Conservation (phyloP, 1,140 invertebrate genomes). For the Coenobita brevimanus region DNA sequence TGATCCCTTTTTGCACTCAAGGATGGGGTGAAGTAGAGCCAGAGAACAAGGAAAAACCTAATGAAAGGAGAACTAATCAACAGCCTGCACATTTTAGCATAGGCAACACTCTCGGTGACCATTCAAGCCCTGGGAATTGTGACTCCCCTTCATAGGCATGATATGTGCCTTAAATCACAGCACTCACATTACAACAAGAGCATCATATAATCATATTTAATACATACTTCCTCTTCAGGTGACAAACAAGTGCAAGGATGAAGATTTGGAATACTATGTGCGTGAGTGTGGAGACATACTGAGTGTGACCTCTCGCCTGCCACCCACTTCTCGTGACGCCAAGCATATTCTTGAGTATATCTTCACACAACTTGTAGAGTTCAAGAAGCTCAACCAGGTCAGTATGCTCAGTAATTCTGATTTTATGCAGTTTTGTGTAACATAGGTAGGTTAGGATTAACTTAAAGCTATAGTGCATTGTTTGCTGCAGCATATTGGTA, state of each 20-base stretch:
- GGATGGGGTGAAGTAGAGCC: too few relatives aligned
- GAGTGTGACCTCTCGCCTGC: slow-evolving; percentile 74
- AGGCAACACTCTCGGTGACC: too few relatives aligned
- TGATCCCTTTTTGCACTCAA: too few relatives aligned
- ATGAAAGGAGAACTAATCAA: too few relatives aligned
- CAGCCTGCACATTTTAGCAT: too few relatives aligned
- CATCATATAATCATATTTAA: not conserved
- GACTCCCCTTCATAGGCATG: too few relatives aligned
- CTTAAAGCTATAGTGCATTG: too few relatives aligned
- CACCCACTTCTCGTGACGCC: slow-evolving; percentile 74
- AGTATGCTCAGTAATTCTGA: not conserved
- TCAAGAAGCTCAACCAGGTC: slow-evolving; percentile 75
- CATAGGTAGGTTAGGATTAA: too few relatives aligned
- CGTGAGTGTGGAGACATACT: slow-evolving; percentile 90
- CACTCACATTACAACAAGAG: not conserved
- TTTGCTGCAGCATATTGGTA: too few relatives aligned
- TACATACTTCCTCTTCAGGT: slow-evolving; percentile 69
- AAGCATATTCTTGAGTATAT: slow-evolving; percentile 78
- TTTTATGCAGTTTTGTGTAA: too few relatives aligned
- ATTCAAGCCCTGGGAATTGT: too few relatives aligned
- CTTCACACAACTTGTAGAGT: slow-evolving; percentile 77
- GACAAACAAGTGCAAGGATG: slow-evolving; percentile 92
- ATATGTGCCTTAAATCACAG: not conserved
- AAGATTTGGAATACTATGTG: slow-evolving; percentile 90
- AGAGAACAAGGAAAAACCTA: too few relatives aligned